phyloP scores from a whole-genome alignment of 2,113 vertebrate species.

The Malaclemys terrapin region DNA sequence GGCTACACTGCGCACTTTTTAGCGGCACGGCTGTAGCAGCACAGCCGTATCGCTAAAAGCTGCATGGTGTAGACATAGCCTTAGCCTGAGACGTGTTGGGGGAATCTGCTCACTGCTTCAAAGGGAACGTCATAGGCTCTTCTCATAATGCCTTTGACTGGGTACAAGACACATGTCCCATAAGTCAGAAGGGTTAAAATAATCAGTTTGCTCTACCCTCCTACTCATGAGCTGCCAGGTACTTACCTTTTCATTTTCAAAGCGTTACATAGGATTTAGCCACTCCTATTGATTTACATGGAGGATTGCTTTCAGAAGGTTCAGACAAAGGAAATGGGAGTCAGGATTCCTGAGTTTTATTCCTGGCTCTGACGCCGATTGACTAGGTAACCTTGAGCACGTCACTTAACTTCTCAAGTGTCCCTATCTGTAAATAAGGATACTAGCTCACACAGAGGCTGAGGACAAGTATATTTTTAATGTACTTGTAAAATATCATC shows the following conservation, averaged over 20 bases:
- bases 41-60: too few relatives aligned
- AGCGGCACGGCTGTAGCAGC: too few relatives aligned
- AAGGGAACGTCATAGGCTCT: neutral
- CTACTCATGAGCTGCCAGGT: neutral
- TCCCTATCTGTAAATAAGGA: neutral
- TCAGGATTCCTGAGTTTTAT: neutral
- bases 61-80: too few relatives aligned
- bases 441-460: neutral
- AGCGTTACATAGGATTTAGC: neutral
- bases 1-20: too few relatives aligned
- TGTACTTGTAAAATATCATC: neutral
- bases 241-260: neutral
- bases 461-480: neutral
- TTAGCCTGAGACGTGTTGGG: neutral
- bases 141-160: neutral
- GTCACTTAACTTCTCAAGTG: neutral
- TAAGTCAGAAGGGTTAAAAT: neutral
- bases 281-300: neutral
- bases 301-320: neutral
- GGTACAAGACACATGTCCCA: too few relatives aligned
- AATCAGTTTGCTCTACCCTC: neutral
- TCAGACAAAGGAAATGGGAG: neutral
- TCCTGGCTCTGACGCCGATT: neutral
- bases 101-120: neutral
- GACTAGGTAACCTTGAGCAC: neutral